phyloP scores from a whole-genome alignment of 2,797 vertebrate genomes.

The Gymnoscopelus braueri region DNA sequence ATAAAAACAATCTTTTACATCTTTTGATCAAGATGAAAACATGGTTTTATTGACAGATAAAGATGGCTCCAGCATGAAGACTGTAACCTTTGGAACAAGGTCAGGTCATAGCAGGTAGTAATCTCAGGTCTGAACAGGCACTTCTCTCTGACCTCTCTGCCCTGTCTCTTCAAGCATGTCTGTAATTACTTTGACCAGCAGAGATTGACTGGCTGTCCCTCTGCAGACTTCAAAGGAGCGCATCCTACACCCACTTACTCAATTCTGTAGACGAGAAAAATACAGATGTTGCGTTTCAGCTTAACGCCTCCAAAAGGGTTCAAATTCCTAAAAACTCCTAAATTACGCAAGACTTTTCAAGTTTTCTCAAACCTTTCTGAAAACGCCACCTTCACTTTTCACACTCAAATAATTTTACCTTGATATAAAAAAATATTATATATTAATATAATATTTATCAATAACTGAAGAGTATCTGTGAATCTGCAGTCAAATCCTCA shows the following conservation, averaged over 20 bases:
- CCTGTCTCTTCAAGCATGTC: constrained; percentile 56
- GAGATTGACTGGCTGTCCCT: constrained; percentile 42
- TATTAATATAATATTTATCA: too few relatives aligned
- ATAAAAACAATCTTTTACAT: too few relatives aligned
- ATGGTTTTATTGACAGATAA: constrained; percentile 2
- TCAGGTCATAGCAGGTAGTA: constrained; percentile 45
- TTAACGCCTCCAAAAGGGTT: constrained; percentile 38
- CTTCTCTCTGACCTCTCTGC: constrained; percentile 57
- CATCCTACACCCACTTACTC: constrained; percentile 43
- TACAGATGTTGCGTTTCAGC: constrained; percentile 66
- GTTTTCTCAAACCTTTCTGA: constrained; percentile 19
- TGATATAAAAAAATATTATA: too few relatives aligned
- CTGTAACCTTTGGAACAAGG: constrained; percentile 25
- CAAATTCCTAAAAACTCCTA: constrained; percentile 37
- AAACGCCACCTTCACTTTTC: constrained; percentile 23
- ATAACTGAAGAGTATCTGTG: too few relatives aligned
- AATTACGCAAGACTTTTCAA: constrained; percentile 28
- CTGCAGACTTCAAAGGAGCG: constrained; percentile 71
- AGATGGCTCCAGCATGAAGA: constrained; percentile 34
- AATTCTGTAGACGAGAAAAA: constrained; percentile 33
- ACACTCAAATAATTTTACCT: background rate
- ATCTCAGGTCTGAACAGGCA: constrained; percentile 51
- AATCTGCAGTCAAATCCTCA: too few relatives aligned
- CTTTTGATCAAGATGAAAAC: background rate
- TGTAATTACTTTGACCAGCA: constrained; percentile 78